A percentile compares a stretch with the other conserved stretches of the same genome.
phyloP scores from a whole-genome alignment of 2,797 vertebrate genomes.

The Phyllotis vaccarum region DNA sequence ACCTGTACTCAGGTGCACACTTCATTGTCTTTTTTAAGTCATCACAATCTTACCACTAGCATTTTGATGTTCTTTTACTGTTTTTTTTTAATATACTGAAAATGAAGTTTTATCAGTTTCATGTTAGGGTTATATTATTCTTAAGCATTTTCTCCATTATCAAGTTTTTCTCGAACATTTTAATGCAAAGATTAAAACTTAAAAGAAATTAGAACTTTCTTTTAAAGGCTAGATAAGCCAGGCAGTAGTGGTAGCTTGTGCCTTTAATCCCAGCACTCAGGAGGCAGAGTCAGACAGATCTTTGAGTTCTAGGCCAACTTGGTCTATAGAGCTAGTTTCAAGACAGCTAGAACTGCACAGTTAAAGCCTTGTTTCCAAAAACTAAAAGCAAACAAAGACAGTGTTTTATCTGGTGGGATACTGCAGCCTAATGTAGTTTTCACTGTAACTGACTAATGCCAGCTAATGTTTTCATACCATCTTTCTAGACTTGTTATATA shows the following conservation, averaged over 20 bases:
- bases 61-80: background rate
- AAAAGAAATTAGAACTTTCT: background rate
- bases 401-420: slow-evolving; percentile 15
- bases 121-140: background rate
- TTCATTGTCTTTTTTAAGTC: background rate
- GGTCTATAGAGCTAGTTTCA: background rate
- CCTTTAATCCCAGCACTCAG: background rate
- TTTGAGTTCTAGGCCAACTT: background rate
- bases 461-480: slow-evolving; percentile 23
- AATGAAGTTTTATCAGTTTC: slow-evolving; percentile 14
- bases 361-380: background rate
- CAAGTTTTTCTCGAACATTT: slow-evolving; percentile 41
- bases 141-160: slow-evolving; percentile 23
- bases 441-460: background rate
- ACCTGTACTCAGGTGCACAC: background rate
- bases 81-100: background rate
- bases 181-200: background rate
- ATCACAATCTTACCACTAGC: background rate
- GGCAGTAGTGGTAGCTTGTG: background rate
- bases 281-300: background rate
- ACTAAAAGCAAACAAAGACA: background rate
- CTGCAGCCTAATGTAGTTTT: background rate
- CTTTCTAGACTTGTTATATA: background rate
- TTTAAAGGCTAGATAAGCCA: background rate
- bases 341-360: background rate